These are phyloP conservation scores for Bostrychus sinensis DNA, from an alignment of 2,113 vertebrate species.

Conservation along the genomic window DNA sequence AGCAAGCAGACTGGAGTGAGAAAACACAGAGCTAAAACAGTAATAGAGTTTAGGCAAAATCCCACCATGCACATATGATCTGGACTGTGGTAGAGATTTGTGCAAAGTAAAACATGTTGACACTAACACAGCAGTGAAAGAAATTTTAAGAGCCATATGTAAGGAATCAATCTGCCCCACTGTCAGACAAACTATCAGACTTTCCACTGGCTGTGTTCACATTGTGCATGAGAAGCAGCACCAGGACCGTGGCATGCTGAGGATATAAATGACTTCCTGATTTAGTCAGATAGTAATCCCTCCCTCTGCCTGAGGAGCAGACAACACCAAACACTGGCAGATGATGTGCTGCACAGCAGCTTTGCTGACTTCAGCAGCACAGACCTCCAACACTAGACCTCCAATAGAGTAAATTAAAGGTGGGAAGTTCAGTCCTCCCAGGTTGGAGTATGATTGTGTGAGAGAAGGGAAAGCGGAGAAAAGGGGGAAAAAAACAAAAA, in stretches of 20 bases:
- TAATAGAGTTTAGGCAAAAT: slow-evolving; percentile 1
- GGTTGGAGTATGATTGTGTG: slow-evolving; percentile 47
- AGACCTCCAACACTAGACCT: slow-evolving; percentile 48
- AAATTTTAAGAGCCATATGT: slow-evolving; percentile 41
- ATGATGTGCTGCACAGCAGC: slow-evolving; percentile 44
- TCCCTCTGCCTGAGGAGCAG: slow-evolving; percentile 27
- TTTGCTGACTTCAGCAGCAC: slow-evolving; percentile 67
- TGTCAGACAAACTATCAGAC: slow-evolving; percentile 57
- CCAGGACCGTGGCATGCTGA: slow-evolving; percentile 62
- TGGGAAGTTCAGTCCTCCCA: slow-evolving; percentile 35
- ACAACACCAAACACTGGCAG: slow-evolving; percentile 37
- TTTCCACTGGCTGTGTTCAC: slow-evolving; percentile 61
- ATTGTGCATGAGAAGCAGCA: slow-evolving; percentile 17
- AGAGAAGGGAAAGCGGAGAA: slow-evolving; percentile 15
- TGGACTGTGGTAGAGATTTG: slow-evolving; percentile 25
- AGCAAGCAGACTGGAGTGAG: slow-evolving; percentile 9
- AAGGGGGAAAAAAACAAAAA: slow-evolving; percentile 9
- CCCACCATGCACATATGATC: slow-evolving; percentile 4
- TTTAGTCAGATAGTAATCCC: slow-evolving; percentile 61
- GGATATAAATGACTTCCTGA: slow-evolving; percentile 74
- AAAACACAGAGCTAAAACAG: slow-evolving; percentile 12
- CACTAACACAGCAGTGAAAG: slow-evolving; percentile 18
- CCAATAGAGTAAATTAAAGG: slow-evolving; percentile 60
- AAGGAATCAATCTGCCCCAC: slow-evolving; percentile 53
- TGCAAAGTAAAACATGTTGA: slow-evolving; percentile 37